Evolutionary conservation across 1,140 invertebrate species (phyloP).

Genomic region (Latrodectus geometricus): DNA sequence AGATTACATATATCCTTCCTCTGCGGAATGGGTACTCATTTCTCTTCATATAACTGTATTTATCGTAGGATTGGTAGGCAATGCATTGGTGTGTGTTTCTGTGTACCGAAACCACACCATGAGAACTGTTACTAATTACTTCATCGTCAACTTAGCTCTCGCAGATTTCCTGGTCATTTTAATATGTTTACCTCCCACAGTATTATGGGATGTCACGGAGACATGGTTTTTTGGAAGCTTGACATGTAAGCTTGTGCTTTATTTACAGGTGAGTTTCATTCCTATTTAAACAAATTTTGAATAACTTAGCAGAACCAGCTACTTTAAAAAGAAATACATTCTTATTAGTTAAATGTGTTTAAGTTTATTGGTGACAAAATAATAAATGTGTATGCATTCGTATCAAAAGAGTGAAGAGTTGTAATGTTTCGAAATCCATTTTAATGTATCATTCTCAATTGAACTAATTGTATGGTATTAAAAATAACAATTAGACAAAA

Average conservation of each 20-base stretch:
- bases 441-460: too few species aligned
- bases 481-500: too few species aligned
- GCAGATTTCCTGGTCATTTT: conserved; percentile 93
- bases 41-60: conserved; percentile 86
- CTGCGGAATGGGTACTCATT: conserved; percentile 42
- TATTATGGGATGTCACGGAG: conserved; percentile 91
- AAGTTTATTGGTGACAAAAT: too few species aligned
- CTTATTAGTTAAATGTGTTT: too few species aligned
- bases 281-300: not conserved
- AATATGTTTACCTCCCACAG: conserved; percentile 90
- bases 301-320: not conserved
- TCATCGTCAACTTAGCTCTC: conserved; percentile 93
- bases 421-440: too few species aligned
- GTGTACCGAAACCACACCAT: conserved; percentile 87
- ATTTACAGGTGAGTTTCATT: conserved; percentile 81
- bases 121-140: conserved; percentile 88
- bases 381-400: too few species aligned
- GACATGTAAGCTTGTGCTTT: conserved; percentile 85
- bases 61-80: conserved; percentile 85
- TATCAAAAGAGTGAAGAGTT: too few species aligned
- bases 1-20: conserved; percentile 73
- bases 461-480: too few species aligned
- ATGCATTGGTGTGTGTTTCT: conserved; percentile 88
- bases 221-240: conserved; percentile 87
- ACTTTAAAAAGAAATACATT: not conserved